These are phyloP conservation scores for Anolis apletophallus DNA, from an alignment of 2,797 vertebrate species.

Conservation along the genomic window DNA sequence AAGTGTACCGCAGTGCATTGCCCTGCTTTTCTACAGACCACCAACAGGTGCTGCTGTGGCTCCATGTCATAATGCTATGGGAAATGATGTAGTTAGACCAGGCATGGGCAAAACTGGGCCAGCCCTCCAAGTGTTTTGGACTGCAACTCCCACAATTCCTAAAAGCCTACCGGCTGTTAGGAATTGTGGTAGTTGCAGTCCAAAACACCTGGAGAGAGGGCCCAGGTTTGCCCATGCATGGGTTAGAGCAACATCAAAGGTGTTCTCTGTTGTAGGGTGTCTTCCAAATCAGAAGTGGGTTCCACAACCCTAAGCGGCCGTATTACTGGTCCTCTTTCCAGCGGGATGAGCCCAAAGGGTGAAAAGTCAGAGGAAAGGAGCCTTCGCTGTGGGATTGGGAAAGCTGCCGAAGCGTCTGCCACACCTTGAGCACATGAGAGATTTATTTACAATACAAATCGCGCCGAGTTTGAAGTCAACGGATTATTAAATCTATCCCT, in stretches of 20 bases:
- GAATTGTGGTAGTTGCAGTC: too few species aligned
- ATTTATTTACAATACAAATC: slow-evolving; percentile 27
- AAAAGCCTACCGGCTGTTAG: too few species aligned
- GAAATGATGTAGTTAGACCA: too few species aligned
- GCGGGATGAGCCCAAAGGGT: neutral
- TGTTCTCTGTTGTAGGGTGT: neutral
- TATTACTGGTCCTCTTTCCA: neutral
- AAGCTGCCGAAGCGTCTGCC: neutral
- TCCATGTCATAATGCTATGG: too few species aligned
- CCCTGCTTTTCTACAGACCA: fast-evolving
- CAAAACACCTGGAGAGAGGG: too few species aligned
- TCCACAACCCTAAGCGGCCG: neutral
- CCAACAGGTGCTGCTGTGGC: neutral
- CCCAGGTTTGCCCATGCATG: too few species aligned
- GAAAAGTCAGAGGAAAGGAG: slow-evolving; percentile 8
- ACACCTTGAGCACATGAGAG: slow-evolving; percentile 39
- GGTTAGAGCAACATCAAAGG: too few species aligned
- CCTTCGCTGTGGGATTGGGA: slow-evolving; percentile 9
- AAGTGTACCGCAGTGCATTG: too few species aligned
- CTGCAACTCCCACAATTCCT: too few species aligned
- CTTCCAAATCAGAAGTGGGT: too few species aligned
- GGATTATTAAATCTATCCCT: slow-evolving; percentile 47
- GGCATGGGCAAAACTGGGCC: too few species aligned
- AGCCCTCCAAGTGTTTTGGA: too few species aligned
- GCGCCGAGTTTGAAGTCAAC: slow-evolving; percentile 20